Percentiles rank a stretch among this genome's conserved stretches.
These are phyloP conservation scores for Thysanoteuthis rhombus DNA, from an alignment of 2,888 invertebrate genomes.

Conservation along the genomic window DNA sequence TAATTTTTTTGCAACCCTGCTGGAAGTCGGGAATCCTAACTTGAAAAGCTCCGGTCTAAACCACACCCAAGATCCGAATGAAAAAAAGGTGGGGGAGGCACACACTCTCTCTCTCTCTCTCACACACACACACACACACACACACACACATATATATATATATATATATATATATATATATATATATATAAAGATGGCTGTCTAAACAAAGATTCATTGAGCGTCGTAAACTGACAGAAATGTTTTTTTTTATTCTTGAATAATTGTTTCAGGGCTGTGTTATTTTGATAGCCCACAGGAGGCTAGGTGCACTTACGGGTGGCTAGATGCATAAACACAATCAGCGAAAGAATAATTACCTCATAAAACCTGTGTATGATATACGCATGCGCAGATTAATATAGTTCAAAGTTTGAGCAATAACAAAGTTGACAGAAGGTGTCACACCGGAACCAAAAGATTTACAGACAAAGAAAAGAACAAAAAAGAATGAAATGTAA, in stretches of 20 bases:
- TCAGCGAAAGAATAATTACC: not conserved
- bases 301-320: not conserved
- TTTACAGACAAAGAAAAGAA: not conserved
- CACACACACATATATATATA: not conserved
- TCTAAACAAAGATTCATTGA: not conserved
- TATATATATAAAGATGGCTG: too few relatives aligned
- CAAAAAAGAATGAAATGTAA: not conserved
- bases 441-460: not conserved
- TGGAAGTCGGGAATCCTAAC: too few relatives aligned
- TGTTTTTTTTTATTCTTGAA: not conserved
- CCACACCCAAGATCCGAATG: too few relatives aligned
- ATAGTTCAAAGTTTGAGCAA: not conserved
- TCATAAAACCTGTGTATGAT: not conserved
- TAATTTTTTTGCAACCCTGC: too few relatives aligned
- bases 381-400: not conserved
- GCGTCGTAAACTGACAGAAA: too few relatives aligned
- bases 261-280: not conserved
- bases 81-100: too few relatives aligned
- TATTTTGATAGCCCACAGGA: not conserved
- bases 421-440: not conserved
- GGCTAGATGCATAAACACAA: not conserved
- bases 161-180: too few relatives aligned
- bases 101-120: too few relatives aligned
- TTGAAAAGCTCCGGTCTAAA: too few relatives aligned
- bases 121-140: not conserved